Percentiles rank a stretch among this genome's conserved stretches.
phyloP scores from a whole-genome alignment of 2,113 vertebrate species.

The Campylomormyrus tamandua region DNA sequence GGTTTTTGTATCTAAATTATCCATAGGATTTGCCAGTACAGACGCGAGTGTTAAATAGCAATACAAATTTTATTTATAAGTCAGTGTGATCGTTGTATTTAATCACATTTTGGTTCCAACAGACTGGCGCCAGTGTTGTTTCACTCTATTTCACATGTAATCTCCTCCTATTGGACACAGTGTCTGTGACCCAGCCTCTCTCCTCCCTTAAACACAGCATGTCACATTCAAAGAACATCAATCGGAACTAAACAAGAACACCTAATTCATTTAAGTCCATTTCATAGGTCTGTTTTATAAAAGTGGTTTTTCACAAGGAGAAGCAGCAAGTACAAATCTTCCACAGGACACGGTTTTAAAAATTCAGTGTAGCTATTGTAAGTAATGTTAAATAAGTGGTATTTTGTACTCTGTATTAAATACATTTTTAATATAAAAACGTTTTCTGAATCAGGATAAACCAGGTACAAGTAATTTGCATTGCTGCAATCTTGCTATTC shows the following conservation, averaged over 20 bases:
- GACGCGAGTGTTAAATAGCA: neutral
- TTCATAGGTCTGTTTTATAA: conserved; percentile 1
- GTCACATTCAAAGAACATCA: neutral
- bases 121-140: neutral
- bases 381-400: neutral
- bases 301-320: neutral
- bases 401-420: conserved; percentile 17
- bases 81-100: neutral
- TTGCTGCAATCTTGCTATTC: neutral
- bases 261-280: neutral
- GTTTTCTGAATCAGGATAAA: conserved; percentile 25
- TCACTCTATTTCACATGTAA: too few species aligned
- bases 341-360: neutral
- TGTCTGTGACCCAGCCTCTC: too few species aligned
- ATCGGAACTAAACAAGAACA: neutral
- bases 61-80: conserved; percentile 6
- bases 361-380: neutral
- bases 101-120: neutral
- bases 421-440: conserved; percentile 27
- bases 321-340: neutral
- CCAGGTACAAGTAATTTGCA: conserved; percentile 18
- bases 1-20: neutral
- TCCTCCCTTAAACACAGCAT: neutral
- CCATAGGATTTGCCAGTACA: neutral
- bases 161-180: neutral